Base-by-base conservation (phyloP, 2,888 invertebrate species). In the Drosophila longiperda region DNA sequence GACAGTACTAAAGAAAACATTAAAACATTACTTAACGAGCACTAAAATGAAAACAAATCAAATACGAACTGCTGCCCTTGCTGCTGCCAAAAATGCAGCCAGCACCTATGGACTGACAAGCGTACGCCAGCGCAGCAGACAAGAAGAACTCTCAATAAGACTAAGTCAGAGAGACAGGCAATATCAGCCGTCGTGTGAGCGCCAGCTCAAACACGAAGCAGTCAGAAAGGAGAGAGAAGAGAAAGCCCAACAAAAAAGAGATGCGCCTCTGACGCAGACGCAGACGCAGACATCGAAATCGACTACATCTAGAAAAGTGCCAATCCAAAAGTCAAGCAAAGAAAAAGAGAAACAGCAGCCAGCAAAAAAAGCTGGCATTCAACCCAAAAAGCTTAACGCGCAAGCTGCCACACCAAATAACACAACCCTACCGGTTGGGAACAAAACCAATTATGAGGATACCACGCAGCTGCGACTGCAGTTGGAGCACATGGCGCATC, bases 401-500 rank as follows among this genome's bases (percentile, higher is more conserved):
- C 55, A 40, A 34, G 36, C 3, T 8, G 15, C 40, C 20, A 20
- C 20, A 26, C 15, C n/a, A 12, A 57, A 40, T 6, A 40, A 15
- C 20, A 20, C n/a, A 5, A 57, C 29, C n/a, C 6, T 15, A 15
- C 15, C 9, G 15, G 20, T 32, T 40, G 20, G 6, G 9, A 3
- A 20, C 15, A 40, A 40, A n/a, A 26, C 38, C 3, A 62, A 60
- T 6, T 40, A 64, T 2, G 67, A 57, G 9, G 65, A 78, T 26
- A 59, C 58, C 0, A 55, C 66, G 38, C 45, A 55, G 12, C 54
- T 77, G 11, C 85, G 83, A 36, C 68, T 80, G 38, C 90, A 92
- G 60, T 70, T 92, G 3, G 79, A 87, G 20, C 80, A 92, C 38
- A 82, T 93, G 23, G 79, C 90, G 3, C 87, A 91, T 62, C 81